Conservation (phyloP, 2,113 vertebrate genomes). For the Centrocercus urophasianus region DNA sequence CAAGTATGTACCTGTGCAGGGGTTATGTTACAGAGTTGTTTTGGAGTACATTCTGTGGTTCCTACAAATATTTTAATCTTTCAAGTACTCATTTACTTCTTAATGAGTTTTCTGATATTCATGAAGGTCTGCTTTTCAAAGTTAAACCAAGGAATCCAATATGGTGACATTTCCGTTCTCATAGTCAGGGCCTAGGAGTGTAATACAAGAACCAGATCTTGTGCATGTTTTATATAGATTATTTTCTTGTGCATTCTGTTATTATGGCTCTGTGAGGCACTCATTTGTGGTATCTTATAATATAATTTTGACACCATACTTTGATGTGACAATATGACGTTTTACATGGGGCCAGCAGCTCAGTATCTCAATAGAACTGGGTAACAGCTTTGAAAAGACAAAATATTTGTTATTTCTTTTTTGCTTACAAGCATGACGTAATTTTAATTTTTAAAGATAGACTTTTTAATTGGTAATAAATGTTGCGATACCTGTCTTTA, state of each 20-base stretch:
- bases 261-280: neutral
- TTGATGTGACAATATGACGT: neutral
- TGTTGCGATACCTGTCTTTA: neutral
- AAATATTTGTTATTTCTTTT: neutral
- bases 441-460: neutral
- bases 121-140: neutral
- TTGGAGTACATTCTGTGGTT: neutral
- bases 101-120: neutral
- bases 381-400: neutral
- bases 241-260: neutral
- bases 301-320: neutral
- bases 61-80: neutral
- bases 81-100: neutral
- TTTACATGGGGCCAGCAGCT: neutral
- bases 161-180: neutral
- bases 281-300: neutral
- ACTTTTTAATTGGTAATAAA: neutral
- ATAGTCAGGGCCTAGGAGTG: neutral
- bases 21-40: neutral
- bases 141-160: neutral
- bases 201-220: neutral
- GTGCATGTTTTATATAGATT: neutral
- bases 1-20: too few relatives aligned
- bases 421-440: neutral
- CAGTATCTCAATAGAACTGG: neutral